phyloP scores from a whole-genome alignment of 64 coral and sea anemone species.

The Montipora foliosa region DNA sequence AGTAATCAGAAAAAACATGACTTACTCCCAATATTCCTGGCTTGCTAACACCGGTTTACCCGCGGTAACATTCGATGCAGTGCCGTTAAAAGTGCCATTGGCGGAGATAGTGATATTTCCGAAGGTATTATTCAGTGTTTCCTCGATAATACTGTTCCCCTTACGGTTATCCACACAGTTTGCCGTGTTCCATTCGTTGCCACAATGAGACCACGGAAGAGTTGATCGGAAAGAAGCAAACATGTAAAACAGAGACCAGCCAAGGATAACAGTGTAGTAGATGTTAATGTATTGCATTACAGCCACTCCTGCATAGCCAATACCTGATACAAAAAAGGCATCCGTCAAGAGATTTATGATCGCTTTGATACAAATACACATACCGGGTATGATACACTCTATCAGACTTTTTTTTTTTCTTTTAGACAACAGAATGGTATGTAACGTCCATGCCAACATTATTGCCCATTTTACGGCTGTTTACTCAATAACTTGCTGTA shows the following conservation, averaged over 20 bases:
- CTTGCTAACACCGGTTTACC: constrained; percentile 44
- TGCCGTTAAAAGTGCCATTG: constrained; percentile 47
- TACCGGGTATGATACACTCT: too few species aligned
- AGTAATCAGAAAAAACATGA: not conserved
- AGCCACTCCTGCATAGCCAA: constrained; percentile 69
- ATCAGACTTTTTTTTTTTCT: too few species aligned
- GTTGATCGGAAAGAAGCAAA: constrained; percentile 75
- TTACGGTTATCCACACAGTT: constrained; percentile 42
- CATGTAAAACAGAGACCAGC: constrained; percentile 75
- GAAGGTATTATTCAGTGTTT: constrained; percentile 21
- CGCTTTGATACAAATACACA: too few species aligned
- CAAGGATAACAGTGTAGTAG: constrained; percentile 79
- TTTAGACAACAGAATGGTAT: too few species aligned
- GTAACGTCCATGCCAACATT: too few species aligned
- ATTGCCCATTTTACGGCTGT: too few species aligned
- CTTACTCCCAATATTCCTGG: constrained; percentile 85
- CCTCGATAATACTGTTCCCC: not conserved
- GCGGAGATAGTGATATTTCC: constrained; percentile 32
- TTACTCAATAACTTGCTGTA: too few species aligned
- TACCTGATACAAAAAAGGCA: constrained; percentile 30
- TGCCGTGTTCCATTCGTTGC: constrained; percentile 76
- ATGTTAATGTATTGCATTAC: constrained; percentile 75
- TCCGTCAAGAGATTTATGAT: too few species aligned
- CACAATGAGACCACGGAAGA: constrained; percentile 79
- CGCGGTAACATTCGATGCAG: not conserved